These are phyloP conservation scores for Perca schrenkii DNA, from an alignment of 2,113 vertebrate species.

Conservation along the genomic window DNA sequence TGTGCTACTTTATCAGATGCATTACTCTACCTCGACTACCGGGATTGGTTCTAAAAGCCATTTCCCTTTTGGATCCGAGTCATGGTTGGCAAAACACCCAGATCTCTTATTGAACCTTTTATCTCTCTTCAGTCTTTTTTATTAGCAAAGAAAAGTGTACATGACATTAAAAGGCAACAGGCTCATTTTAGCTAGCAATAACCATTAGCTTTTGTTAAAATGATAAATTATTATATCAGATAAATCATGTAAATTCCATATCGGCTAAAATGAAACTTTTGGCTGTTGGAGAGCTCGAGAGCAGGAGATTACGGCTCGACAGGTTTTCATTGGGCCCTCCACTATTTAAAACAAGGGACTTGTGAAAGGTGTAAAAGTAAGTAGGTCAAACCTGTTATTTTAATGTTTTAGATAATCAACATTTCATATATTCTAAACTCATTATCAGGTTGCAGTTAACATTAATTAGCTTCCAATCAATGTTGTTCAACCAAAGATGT, in stretches of 20 bases:
- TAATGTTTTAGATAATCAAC: not conserved
- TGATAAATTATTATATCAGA: not conserved
- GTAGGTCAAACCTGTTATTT: not conserved
- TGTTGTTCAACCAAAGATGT: too few species aligned
- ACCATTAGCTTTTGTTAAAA: not conserved
- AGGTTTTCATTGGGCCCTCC: not conserved
- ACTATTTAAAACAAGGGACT: not conserved
- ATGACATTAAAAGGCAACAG: not conserved
- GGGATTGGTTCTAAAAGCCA: not conserved
- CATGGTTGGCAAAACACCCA: not conserved
- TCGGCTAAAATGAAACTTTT: not conserved
- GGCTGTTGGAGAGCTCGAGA: not conserved
- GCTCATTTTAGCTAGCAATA: not conserved
- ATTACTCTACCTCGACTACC: not conserved
- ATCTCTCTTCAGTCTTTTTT: not conserved
- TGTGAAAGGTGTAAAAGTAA: not conserved
- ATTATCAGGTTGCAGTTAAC: too few species aligned
- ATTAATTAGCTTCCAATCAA: too few species aligned
- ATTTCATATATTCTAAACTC: too few species aligned
- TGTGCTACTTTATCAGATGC: not conserved
- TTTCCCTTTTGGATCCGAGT: not conserved
- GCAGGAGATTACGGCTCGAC: not conserved
- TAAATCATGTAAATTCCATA: not conserved
- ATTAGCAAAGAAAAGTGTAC: not conserved
- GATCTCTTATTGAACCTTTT: not conserved